phyloP scores from a whole-genome alignment of 2,113 vertebrate genomes.

The Nymphicus hollandicus region DNA sequence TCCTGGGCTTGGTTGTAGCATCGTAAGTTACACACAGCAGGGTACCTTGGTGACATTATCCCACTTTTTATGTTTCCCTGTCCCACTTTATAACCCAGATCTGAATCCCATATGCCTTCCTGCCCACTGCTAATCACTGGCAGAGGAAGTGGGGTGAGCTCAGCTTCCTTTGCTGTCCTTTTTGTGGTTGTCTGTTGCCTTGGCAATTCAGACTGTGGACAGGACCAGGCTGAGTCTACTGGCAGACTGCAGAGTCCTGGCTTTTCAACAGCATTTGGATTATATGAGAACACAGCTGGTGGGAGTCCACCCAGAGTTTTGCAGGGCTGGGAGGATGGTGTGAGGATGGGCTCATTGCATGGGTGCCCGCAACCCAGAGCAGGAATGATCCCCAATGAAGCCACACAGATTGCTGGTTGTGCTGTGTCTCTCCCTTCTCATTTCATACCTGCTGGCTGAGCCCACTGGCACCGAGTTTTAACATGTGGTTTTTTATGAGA shows the following conservation, averaged over 20 bases:
- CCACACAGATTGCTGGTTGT: not conserved
- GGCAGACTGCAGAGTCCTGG: not conserved
- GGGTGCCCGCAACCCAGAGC: not conserved
- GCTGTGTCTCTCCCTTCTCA: not conserved
- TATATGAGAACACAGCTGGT: not conserved
- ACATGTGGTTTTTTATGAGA: fast-evolving
- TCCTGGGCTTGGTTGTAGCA: not conserved
- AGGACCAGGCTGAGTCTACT: not conserved
- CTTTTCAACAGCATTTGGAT: not conserved
- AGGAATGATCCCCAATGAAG: not conserved
- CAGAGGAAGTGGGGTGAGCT: not conserved
- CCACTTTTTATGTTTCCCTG: not conserved
- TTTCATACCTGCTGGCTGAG: not conserved
- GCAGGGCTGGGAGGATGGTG: not conserved
- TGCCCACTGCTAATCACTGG: not conserved
- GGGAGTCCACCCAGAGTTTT: not conserved
- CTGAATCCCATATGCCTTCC: not conserved
- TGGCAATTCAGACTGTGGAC: not conserved
- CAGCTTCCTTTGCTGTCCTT: not conserved
- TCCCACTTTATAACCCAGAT: not conserved
- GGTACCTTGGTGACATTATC: not conserved
- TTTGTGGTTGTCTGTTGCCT: not conserved
- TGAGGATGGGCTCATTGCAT: not conserved
- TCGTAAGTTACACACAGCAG: not conserved
- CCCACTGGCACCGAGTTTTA: not conserved